Conservation (phyloP, 92 coral and sea anemone genomes). For the Umimayanthus chanpuru region DNA sequence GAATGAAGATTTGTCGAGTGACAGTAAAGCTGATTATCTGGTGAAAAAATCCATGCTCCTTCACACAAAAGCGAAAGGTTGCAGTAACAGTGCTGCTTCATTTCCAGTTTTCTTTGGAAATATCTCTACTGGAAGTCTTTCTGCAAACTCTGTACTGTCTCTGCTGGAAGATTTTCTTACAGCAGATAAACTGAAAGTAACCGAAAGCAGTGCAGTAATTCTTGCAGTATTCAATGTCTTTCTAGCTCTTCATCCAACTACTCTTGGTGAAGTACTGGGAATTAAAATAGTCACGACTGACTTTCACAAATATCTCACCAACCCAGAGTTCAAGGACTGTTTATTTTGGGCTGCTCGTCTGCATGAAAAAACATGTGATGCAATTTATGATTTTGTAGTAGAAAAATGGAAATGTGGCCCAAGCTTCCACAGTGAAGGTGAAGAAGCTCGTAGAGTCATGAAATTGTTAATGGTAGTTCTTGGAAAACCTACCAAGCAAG, state of each 20-base stretch:
- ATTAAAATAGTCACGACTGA: constrained; percentile 30
- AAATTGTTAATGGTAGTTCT: constrained; percentile 75
- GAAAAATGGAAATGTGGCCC: constrained; percentile 68
- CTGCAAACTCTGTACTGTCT: constrained; percentile 52
- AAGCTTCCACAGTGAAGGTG: constrained; percentile 59
- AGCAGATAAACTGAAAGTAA: constrained; percentile 65
- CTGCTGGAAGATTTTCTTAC: constrained; percentile 61
- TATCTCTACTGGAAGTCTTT: constrained; percentile 8
- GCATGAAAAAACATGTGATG: constrained; percentile 70
- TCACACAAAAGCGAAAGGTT: constrained; percentile 41
- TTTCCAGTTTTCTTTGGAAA: background rate
- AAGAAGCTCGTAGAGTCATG: constrained; percentile 64
- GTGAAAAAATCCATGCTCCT: constrained; percentile 58
- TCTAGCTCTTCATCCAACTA: constrained; percentile 61
- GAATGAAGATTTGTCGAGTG: constrained; percentile 28
- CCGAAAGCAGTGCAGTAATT: constrained; percentile 76
- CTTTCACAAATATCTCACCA: constrained; percentile 52
- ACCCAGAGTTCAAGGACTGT: constrained; percentile 58
- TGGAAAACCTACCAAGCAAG: constrained; percentile 84
- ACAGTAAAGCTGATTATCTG: constrained; percentile 39
- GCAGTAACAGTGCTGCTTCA: background rate
- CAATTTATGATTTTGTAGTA: constrained; percentile 71
- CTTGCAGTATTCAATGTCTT: constrained; percentile 76
- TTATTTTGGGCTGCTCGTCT: constrained; percentile 70
- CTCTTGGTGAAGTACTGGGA: constrained; percentile 9